A percentile compares a stretch with the other conserved stretches of the same genome.
Evolutionary conservation across 1,140 invertebrate genomes (phyloP).

Genomic region (Anthonomus grandis): DNA sequence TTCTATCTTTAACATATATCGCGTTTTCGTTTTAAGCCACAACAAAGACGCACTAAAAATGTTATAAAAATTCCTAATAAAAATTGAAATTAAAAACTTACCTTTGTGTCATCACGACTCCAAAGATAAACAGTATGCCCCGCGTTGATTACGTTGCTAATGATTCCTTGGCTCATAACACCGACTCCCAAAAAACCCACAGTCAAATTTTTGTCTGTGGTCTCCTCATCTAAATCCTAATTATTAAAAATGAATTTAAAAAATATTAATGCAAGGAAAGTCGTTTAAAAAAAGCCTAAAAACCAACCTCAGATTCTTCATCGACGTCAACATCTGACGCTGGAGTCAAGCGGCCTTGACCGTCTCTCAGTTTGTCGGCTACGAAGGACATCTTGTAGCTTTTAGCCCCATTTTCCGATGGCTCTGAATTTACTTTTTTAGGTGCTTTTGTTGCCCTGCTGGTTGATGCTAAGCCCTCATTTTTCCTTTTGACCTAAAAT

Average conservation of each 20-base stretch:
- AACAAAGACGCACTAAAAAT: too few relatives aligned
- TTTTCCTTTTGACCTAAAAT: conserved; percentile 8
- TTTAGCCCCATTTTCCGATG: conserved; percentile 3
- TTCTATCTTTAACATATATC: too few relatives aligned
- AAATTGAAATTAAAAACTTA: too few relatives aligned
- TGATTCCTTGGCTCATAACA: conserved; percentile 94
- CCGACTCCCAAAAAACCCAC: conserved; percentile 95
- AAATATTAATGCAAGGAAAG: too few relatives aligned
- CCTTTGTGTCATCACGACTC: conserved; percentile 91
- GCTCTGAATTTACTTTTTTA: not conserved
- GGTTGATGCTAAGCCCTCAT: not conserved
- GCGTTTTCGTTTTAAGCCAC: too few relatives aligned
- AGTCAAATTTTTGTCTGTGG: conserved; percentile 64
- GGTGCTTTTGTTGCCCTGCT: conserved; percentile 1
- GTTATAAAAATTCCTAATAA: too few relatives aligned
- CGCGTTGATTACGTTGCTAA: conserved; percentile 91
- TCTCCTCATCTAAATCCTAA: conserved; percentile 70
- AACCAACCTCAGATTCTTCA: conserved; percentile 1
- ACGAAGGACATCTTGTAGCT: conserved; percentile 6
- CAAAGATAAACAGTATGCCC: conserved; percentile 92
- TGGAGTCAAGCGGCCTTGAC: not conserved
- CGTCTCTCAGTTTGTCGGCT: not conserved
- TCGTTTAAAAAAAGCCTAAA: not conserved
- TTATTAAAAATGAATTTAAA: conserved; percentile 11
- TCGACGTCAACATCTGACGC: not conserved